These are phyloP conservation scores for Andrena bucephala DNA, from an alignment of 2,888 invertebrate species.

Conservation along the genomic window DNA sequence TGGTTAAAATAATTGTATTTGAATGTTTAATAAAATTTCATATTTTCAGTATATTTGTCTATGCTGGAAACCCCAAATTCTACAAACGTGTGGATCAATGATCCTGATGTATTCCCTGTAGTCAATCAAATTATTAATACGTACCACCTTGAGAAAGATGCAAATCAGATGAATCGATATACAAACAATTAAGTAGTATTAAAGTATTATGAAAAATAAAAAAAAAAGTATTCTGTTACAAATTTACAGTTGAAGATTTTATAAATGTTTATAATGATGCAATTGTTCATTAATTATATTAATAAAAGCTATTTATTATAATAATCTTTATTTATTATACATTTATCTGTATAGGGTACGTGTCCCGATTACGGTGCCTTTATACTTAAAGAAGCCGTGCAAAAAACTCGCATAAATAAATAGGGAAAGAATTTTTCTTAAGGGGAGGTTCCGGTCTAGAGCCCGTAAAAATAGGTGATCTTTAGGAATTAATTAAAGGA, in stretches of 20 bases:
- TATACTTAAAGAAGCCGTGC: too few relatives aligned
- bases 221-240: constrained; percentile 51
- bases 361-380: too few relatives aligned
- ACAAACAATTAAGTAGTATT: constrained; percentile 41
- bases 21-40: constrained; percentile 41
- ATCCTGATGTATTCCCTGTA: constrained; percentile 89
- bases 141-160: constrained; percentile 88
- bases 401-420: too few relatives aligned
- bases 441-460: too few relatives aligned
- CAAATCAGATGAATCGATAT: constrained; percentile 86
- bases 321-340: not conserved
- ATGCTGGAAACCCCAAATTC: constrained; percentile 89
- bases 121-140: constrained; percentile 89
- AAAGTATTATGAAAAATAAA: not conserved
- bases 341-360: not conserved
- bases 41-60: constrained; percentile 88
- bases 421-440: too few relatives aligned
- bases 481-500: too few relatives aligned
- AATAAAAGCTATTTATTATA: constrained; percentile 15
- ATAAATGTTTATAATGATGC: constrained; percentile 3
- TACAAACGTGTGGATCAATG: constrained; percentile 88
- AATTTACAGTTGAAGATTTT: constrained; percentile 40
- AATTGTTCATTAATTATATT: constrained; percentile 1
- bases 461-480: too few relatives aligned
- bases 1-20: constrained; percentile 30